Conservation (phyloP, 1,140 invertebrate genomes). For the Papilio glaucus region DNA sequence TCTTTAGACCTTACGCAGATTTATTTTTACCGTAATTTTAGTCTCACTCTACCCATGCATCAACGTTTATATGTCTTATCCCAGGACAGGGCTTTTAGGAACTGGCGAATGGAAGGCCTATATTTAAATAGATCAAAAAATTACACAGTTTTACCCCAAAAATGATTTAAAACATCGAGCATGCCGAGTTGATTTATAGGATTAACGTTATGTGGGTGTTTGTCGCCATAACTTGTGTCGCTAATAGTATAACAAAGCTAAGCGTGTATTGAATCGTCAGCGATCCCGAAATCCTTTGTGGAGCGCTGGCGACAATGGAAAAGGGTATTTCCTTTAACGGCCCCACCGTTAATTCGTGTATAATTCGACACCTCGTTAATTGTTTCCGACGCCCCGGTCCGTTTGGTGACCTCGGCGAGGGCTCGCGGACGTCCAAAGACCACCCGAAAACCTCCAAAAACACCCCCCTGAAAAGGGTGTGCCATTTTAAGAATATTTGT, state of each 20-base stretch:
- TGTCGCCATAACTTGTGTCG: conserved; percentile 51
- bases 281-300: conserved; percentile 80
- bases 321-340: conserved; percentile 81
- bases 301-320: conserved; percentile 74
- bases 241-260: conserved; percentile 74
- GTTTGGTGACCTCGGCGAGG: conserved; percentile 75
- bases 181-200: conserved; percentile 3
- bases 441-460: conserved; percentile 54
- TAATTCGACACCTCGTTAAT: conserved; percentile 84
- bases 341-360: conserved; percentile 80
- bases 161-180: neutral
- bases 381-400: conserved; percentile 79
- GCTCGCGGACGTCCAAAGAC: conserved; percentile 63
- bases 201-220: conserved; percentile 20
- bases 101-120: too few relatives aligned
- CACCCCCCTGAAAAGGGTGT: conserved; percentile 55
- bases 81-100: too few relatives aligned
- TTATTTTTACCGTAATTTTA: too few relatives aligned
- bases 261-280: conserved; percentile 80
- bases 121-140: neutral
- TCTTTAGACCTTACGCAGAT: too few relatives aligned
- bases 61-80: neutral
- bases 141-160: neutral
- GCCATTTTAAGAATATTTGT: conserved; percentile 83
- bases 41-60: neutral